Evolutionary conservation across 2,888 invertebrate species (phyloP), one percentile per base, ranked within the genome.

Genomic region (Eledone cirrhosa): DNA sequence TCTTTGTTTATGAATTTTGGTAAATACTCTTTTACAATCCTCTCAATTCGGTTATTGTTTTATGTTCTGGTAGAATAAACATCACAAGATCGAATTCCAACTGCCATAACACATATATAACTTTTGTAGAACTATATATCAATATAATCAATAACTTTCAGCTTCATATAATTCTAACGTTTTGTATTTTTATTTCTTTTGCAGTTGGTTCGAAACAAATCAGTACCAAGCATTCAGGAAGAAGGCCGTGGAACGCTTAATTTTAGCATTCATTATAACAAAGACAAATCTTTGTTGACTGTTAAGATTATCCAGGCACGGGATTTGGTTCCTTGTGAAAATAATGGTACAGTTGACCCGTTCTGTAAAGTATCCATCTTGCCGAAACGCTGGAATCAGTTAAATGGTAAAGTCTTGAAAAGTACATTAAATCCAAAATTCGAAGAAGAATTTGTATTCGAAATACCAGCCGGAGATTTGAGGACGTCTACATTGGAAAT

Each of bases 321-420:
- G n/a, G 88, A 89, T 80, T 86, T 90, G 31, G 85, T 86, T 80
- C 84, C 89, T 0, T 83, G 87, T 29, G 88, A 89, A 80, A 85
- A 86, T 80, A 87, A 84, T 78, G 88, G 87, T 24, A 88, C 88
- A 0, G 87, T 88, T 22, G 88, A 94, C 90, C 94, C 94, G 0
- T 94, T 94, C 87, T 94, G 94, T 48, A 93, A 93, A 88, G 97
- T 97, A 0, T 96, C 96, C 91, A 96, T 97, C 95, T 96, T 97
- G 91, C 97, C 96, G 84, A 83, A 84, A 27, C 82, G 85, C 67
- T 82, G 83, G 75, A 69, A 81, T 5, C 84, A 86, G 48, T 83
- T 87, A 4, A 87, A 88, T 80, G 88, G 87, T 77, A 86, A 86
- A 85, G 93, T 94, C 80, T 94, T 94, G 86, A 93, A 93, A 88